A percentile compares a stretch with the other conserved stretches of the same genome.
phyloP scores from a whole-genome alignment of 2,797 vertebrate genomes.

The Xenopus petersii region DNA sequence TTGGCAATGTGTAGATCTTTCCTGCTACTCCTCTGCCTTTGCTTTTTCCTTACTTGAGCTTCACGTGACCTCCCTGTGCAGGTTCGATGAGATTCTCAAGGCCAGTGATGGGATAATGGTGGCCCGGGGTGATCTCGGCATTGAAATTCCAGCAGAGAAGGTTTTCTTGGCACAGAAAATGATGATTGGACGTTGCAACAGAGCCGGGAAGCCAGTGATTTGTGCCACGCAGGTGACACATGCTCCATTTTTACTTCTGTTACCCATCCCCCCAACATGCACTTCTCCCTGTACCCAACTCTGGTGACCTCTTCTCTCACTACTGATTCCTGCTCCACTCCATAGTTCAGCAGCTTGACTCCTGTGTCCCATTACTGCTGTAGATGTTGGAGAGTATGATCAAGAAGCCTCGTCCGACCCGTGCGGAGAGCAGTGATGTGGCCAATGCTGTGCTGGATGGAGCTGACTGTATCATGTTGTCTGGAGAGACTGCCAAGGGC shows the following conservation, averaged over 20 bases:
- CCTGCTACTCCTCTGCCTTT: neutral
- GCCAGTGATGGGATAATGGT: slow-evolving; percentile 89
- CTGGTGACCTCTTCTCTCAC: no score
- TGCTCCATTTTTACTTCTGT: neutral
- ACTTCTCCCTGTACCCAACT: no score
- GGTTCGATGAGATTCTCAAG: slow-evolving; percentile 84
- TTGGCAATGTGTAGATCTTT: neutral
- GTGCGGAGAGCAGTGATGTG: slow-evolving; percentile 84
- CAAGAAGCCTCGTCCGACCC: slow-evolving; percentile 75
- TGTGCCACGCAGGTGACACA: slow-evolving; percentile 79
- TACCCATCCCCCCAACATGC: no score
- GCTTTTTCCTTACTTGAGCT: neutral
- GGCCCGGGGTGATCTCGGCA: slow-evolving; percentile 86
- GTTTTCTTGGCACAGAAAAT: slow-evolving; percentile 92
- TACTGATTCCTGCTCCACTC: no score
- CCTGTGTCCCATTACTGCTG: no score
- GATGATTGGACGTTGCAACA: slow-evolving; percentile 90
- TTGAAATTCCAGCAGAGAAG: slow-evolving; percentile 86
- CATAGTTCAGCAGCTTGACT: no score
- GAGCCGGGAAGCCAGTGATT: slow-evolving; percentile 84
- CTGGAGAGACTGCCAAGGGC: slow-evolving; percentile 83
- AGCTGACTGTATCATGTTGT: slow-evolving; percentile 87
- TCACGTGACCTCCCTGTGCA: slow-evolving; percentile 45
- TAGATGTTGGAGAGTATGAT: slow-evolving; percentile 90
- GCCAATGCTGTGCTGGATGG: slow-evolving; percentile 86